Evolutionary conservation across 2,888 invertebrate genomes (phyloP), one percentile per base, ranked within the genome.

Genomic region (Tenthredo amoena): DNA sequence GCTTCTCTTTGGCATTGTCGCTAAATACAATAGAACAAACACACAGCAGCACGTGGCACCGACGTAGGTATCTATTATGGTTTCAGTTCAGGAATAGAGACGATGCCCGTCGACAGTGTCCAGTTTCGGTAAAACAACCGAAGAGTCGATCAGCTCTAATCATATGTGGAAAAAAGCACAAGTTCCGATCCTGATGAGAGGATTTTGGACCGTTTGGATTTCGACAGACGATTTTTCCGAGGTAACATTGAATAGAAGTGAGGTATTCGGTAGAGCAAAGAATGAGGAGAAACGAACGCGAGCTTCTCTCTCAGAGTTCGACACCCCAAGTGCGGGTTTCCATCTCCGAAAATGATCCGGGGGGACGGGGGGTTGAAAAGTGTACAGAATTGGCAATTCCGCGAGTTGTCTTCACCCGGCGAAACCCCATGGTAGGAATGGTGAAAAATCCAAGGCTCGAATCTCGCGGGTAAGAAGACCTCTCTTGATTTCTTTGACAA

Each of bases 341-440:
- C 12, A 43, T 74, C 12, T 10, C n/a, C 4, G 74, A 43, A 21
- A 40, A 43, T 40, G 43, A 50, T 50, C n/a, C 50, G 50, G 9
- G 15, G 15, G 26, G 26, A 26, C 26, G 26, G 26, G 26, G 26
- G 31, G 34, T 77, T 50, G 55, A 34, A 55, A 55, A n/a, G 47
- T 77, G 50, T 50, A 43, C 81, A 85, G 88, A 90, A 91, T 91
- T 91, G 91, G 79, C 89, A 89, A 91, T 91, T 89, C 90, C 88
- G 86, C 87, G 86, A 88, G 90, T 34, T 55, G 55, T 77, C 55
- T 77, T 77, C 43, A 21, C 37, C 9, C 72, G 5, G n/a, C 9
- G 0, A 18, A 9, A 10, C 40, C 15, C 10, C 37, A 0, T 37
- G 0, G 21, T 10, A 7, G 31, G 1, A 15, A 37, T 12, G 0